Evolutionary conservation across 2,113 vertebrate species (phyloP).

Genomic region (Pomatorhinus ruficollis): DNA sequence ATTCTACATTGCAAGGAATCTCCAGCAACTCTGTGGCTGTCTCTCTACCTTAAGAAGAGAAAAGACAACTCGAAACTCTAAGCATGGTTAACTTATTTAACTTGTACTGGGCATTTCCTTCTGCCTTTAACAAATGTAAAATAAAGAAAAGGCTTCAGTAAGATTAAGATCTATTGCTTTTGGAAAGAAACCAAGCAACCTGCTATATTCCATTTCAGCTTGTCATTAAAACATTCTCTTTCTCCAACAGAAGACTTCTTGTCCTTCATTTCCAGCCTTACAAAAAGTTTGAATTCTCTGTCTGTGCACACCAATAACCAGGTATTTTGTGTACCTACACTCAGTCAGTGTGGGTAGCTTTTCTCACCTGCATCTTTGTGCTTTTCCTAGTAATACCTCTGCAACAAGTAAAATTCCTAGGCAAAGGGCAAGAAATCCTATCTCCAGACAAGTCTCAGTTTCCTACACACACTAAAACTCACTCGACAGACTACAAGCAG

Average conservation of each 20-base stretch:
- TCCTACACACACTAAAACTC: fast-evolving
- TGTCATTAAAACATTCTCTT: background rate
- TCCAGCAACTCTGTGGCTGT: background rate
- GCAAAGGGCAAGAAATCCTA: background rate
- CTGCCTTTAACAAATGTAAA: background rate
- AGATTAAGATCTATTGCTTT: background rate
- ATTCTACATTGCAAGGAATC: background rate
- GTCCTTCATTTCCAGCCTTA: background rate
- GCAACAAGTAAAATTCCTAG: background rate
- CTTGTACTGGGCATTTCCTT: background rate
- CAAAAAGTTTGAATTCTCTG: background rate
- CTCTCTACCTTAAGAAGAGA: background rate
- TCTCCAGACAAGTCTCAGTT: background rate
- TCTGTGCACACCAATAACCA: background rate
- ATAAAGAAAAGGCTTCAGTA: background rate
- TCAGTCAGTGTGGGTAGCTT: background rate
- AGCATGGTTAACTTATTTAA: background rate
- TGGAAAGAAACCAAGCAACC: background rate
- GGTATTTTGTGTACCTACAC: background rate
- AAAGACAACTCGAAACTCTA: background rate
- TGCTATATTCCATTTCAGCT: background rate
- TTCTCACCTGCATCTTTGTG: background rate
- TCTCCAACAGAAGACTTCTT: background rate
- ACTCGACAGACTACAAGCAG: background rate
- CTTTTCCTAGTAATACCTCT: background rate